Conservation (phyloP, 2,888 invertebrate species). For the Amphipoea lucens region DNA sequence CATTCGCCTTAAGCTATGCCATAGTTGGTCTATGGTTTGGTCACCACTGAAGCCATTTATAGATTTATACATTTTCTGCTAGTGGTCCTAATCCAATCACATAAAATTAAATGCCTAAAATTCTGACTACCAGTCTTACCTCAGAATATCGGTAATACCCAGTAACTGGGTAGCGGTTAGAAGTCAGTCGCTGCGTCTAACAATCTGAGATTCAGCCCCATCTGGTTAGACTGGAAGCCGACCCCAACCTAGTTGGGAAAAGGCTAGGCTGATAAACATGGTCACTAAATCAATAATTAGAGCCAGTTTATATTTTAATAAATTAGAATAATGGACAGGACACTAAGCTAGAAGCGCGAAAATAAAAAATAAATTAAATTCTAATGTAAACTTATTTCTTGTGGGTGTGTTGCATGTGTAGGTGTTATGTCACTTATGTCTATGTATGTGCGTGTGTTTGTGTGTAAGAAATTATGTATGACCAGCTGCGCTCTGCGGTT, state of each 20-base stretch:
- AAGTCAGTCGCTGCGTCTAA: constrained; percentile 12
- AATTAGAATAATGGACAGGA: background rate
- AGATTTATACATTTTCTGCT: no score
- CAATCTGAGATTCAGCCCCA: constrained; percentile 9
- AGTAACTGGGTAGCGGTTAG: constrained; percentile 12
- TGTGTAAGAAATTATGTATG: no score
- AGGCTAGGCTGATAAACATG: constrained; percentile 21
- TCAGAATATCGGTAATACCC: constrained; percentile 6
- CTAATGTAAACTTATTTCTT: no score
- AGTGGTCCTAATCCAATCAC: background rate
- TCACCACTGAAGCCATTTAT: background rate
- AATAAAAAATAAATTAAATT: background rate
- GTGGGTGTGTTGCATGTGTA: no score
- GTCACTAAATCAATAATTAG: constrained; percentile 15
- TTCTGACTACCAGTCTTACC: constrained; percentile 37
- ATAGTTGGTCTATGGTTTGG: background rate
- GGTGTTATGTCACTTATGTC: no score
- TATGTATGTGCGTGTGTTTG: no score
- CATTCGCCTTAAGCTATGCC: background rate
- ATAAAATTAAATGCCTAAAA: constrained; percentile 5
- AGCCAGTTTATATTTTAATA: constrained; percentile 24
- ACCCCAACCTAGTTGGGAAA: constrained; percentile 38
- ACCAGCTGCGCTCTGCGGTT: no score
- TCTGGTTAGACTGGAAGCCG: constrained; percentile 17
- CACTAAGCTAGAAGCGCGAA: background rate